phyloP scores from a whole-genome alignment of 1,140 invertebrate genomes.

The Brachionus sp. region DNA sequence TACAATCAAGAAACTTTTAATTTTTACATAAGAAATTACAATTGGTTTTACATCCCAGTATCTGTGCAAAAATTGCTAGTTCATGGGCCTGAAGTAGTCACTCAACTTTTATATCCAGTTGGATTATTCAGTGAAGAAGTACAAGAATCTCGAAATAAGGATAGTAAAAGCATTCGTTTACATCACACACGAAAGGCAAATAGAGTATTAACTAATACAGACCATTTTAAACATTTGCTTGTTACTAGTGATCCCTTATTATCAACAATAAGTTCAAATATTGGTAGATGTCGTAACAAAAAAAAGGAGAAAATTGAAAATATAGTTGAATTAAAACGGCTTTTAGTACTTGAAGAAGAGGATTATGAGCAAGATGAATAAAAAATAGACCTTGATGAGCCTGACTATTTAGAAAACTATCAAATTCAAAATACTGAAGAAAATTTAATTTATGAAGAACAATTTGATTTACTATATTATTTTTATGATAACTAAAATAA shows the following conservation, averaged over 20 bases:
- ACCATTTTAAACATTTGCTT: slow-evolving; percentile 6
- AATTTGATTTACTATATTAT: not conserved
- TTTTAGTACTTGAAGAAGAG: slow-evolving; percentile 3
- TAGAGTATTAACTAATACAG: slow-evolving; percentile 9
- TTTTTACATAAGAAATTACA: not conserved
- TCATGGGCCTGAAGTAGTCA: not conserved
- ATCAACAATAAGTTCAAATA: slow-evolving; percentile 9
- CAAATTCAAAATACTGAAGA: not conserved
- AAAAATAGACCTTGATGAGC: not conserved
- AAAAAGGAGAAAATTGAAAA: slow-evolving; percentile 6
- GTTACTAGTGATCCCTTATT: not conserved
- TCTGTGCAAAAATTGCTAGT: not conserved
- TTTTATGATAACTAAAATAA: slow-evolving; percentile 17
- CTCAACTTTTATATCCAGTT: not conserved
- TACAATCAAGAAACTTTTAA: slow-evolving; percentile 15
- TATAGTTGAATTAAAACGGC: not conserved
- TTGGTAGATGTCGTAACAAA: not conserved
- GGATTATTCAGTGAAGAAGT: not conserved
- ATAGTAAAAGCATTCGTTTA: slow-evolving; percentile 1
- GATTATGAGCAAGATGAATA: not conserved
- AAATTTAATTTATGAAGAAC: not conserved
- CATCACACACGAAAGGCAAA: not conserved
- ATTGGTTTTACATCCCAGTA: not conserved
- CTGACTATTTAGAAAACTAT: not conserved
- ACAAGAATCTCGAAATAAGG: not conserved